A percentile compares a stretch with the other conserved stretches of the same genome.
These are phyloP conservation scores for Drosophila kepulauana DNA, from an alignment of 1,140 invertebrate species.

Conservation along the genomic window DNA sequence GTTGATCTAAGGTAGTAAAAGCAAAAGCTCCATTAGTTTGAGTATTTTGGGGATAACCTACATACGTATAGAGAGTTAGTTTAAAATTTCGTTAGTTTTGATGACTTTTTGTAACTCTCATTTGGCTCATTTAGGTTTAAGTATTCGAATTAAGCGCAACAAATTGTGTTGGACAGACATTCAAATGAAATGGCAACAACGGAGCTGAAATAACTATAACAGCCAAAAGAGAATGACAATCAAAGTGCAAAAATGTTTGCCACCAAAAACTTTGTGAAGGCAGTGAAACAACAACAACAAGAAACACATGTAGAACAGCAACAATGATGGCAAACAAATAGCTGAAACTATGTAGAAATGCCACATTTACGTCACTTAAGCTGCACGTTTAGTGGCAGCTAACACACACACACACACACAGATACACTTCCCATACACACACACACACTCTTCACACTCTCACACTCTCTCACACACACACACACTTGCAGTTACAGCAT, in stretches of 20 bases:
- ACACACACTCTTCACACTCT: constrained; percentile 12
- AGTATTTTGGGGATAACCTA: too few species aligned
- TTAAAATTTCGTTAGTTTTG: neutral
- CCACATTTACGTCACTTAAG: constrained; percentile 79
- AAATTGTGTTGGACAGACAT: constrained; percentile 52
- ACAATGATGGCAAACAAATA: constrained; percentile 32
- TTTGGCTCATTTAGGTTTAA: constrained; percentile 21
- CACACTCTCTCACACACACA: constrained; percentile 14
- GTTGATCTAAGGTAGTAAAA: too few species aligned
- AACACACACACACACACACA: constrained; percentile 11
- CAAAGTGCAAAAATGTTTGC: constrained; percentile 63
- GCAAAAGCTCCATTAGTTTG: too few species aligned
- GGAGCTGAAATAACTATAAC: constrained; percentile 3
- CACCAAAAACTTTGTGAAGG: constrained; percentile 55
- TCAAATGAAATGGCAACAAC: constrained; percentile 54
- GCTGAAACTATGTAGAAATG: constrained; percentile 63
- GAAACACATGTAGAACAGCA: constrained; percentile 6
- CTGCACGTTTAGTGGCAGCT: constrained; percentile 66
- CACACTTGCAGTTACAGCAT: constrained; percentile 49
- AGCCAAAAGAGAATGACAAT: constrained; percentile 52
- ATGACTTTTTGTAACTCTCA: neutral
- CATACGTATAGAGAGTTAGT: too few species aligned
- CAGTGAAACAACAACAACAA: constrained; percentile 37
- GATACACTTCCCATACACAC: neutral
- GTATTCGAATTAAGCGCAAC: constrained; percentile 36